Base-by-base conservation (phyloP, 2,113 vertebrate species). In the Gambusia holbrooki region DNA sequence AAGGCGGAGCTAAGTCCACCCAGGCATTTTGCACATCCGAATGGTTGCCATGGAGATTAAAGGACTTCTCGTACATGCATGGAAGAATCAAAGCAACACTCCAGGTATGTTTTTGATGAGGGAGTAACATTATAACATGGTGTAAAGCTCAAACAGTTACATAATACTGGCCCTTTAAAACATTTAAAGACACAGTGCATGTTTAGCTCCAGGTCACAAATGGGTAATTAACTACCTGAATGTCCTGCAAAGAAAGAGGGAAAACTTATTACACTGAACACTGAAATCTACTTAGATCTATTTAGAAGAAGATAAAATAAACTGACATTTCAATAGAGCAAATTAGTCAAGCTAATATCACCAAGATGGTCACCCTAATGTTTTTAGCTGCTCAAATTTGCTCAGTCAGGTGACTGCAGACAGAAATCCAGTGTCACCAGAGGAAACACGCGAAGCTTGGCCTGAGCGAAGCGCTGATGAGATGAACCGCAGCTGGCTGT, bases 401-500 rank as follows among this genome's bases (percentile, higher is more conserved):
- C 19, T 58, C 8, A 25, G 51, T 58, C 51, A n/a, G 51, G 25
- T n/a, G 51, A 25, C 51, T 58, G 25, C 7, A 58, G 25, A n/a
- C 51, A 58, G 22, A 58, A n/a, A 58, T 58, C 25, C 7, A 58
- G 9, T 58, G n/a, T 58, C 51, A 58, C 9, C 51, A 58, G 25
- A 58, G 22, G 8, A 58, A n/a, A 11, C 9, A 3, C 35, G 64
- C 11, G 35, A 85, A 35, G 69, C 78, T 66, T 82, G 54, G 30
- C 71, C 58, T 54, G 60, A 85, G 27, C 11, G 19, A 1, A 58
- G 28, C 29, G 42, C 29, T 54, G 76, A 37, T 77, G 48, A 74
- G 30, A 72, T 72, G 79, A 64, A 7, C 58, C 69, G 62, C 22
- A 69, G 68, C 30, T 29, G 51, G 51, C 80, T 69, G 77, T 85